Base-by-base conservation (phyloP, 2,888 invertebrate species). In the Nowickia ferox region DNA sequence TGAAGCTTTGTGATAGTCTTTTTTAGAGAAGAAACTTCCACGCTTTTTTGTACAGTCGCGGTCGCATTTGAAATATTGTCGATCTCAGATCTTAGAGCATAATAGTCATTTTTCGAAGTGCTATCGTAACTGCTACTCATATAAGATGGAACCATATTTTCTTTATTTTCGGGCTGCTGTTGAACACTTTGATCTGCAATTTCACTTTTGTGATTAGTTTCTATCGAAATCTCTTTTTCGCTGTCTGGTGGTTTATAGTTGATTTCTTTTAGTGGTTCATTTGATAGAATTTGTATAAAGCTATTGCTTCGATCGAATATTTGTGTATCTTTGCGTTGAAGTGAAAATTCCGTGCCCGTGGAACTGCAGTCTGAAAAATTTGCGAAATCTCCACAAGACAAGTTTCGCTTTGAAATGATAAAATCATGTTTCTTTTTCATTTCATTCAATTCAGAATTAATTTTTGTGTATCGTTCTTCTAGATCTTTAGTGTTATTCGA, bases 401-500 rank as follows among this genome's bases (percentile, higher is more conserved):
- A 53, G 1, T 84, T 85, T 6, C 89, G 87, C 1, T 85, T 88
- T n/a, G 69, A 84, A 3, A 89, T 88, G 15, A 90, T 89, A 3
- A 88, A 85, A 8, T 89, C 88, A 61, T 92, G 91, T 46, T 91
- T 91, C 74, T 90, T 88, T 75, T 92, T 90, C 89, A 92, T 89
- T 84, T 90, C 90, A 66, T 86, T 89, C n/a, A 92, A 88, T 84
- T 92, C 91, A 10, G 84, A 83, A 77, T 92, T 92, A 65, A 92
- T 90, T 76, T 89, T 90, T 86, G 90, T 88, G 61, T 91, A 92
- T 66, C 92, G 91, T 76, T 90, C 89, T 68, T 91, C 90, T 48
- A 91, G 88, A 63, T 89, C 89, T 75, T 90, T 90, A 17, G 91
- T 91, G 11, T 89, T 90, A 42, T 90, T 90, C 30, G 90, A 90